Conservation (phyloP, 2,797 vertebrate genomes). For the Trematomus bernacchii region DNA sequence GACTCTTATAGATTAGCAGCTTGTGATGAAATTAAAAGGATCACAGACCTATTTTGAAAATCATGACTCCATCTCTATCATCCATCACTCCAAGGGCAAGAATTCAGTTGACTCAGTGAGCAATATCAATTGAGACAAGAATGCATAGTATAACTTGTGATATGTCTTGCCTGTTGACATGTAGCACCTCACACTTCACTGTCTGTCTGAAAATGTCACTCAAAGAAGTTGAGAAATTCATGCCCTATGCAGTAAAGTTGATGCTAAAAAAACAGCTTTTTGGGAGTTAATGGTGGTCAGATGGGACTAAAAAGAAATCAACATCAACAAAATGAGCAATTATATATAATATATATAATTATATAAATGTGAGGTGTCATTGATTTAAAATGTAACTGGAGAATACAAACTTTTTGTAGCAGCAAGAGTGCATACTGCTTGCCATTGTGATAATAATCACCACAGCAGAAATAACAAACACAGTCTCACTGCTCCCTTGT, state of each 20-base stretch:
- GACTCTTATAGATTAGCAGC: constrained; percentile 69
- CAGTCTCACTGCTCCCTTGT: constrained; percentile 13
- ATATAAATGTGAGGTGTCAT: neutral
- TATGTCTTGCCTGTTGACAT: constrained; percentile 59
- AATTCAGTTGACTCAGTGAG: constrained; percentile 41
- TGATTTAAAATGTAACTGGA: constrained; percentile 2
- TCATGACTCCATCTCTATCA: constrained; percentile 35
- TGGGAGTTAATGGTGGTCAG: neutral
- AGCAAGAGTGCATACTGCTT: neutral
- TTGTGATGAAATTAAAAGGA: constrained; percentile 62
- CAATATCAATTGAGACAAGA: constrained; percentile 51
- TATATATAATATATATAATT: neutral
- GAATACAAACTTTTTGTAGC: constrained; percentile 7
- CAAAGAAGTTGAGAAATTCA: constrained; percentile 47
- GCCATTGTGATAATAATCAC: constrained; percentile 28
- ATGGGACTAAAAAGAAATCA: constrained; percentile 11
- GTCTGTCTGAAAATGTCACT: constrained; percentile 68
- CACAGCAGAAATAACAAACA: constrained; percentile 31
- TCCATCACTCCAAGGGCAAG: constrained; percentile 41
- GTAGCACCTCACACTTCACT: constrained; percentile 46
- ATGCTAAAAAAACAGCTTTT: constrained; percentile 21
- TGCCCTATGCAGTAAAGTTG: constrained; percentile 32
- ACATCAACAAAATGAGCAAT: constrained; percentile 2
- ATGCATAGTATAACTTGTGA: constrained; percentile 46
- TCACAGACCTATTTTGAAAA: constrained; percentile 54